These are phyloP conservation scores for Tethya wilhelma DNA, from an alignment of 37 sponge, comb jelly and placozoan genomes.

Conservation along the genomic window DNA sequence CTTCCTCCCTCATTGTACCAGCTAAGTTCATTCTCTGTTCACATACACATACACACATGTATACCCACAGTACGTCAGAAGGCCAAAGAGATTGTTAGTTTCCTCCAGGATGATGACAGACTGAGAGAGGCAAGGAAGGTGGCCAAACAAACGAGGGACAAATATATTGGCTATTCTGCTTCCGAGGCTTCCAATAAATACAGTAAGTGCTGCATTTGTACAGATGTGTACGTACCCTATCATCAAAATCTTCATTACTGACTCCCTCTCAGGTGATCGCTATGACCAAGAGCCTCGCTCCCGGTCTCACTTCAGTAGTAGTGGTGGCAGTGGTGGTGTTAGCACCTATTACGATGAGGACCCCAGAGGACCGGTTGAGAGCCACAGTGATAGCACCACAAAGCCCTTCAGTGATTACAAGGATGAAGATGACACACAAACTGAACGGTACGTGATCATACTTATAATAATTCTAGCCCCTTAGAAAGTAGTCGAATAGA, in stretches of 20 bases:
- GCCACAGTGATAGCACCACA: too few relatives aligned
- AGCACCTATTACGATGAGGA: conserved; percentile 31
- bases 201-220: conserved; percentile 52
- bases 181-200: conserved; percentile 64
- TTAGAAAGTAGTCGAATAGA: too few relatives aligned
- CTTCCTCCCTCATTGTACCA: not conserved
- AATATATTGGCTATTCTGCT: conserved; percentile 93
- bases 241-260: not conserved
- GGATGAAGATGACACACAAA: not conserved
- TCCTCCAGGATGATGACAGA: conserved; percentile 91
- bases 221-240: not conserved
- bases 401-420: not conserved
- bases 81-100: conserved; percentile 84
- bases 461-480: too few relatives aligned
- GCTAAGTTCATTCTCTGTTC: too few relatives aligned
- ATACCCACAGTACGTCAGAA: conserved; percentile 97
- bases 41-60: too few relatives aligned
- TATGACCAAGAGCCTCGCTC: conserved; percentile 75
- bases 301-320: not conserved
- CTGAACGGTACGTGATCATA: not conserved
- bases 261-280: conserved; percentile 58
- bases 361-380: conserved; percentile 43
- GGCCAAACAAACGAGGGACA: conserved; percentile 92
- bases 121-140: conserved; percentile 89
- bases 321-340: not conserved